Evolutionary conservation across 2,113 vertebrate genomes (phyloP).

Genomic region (Charina bottae): DNA sequence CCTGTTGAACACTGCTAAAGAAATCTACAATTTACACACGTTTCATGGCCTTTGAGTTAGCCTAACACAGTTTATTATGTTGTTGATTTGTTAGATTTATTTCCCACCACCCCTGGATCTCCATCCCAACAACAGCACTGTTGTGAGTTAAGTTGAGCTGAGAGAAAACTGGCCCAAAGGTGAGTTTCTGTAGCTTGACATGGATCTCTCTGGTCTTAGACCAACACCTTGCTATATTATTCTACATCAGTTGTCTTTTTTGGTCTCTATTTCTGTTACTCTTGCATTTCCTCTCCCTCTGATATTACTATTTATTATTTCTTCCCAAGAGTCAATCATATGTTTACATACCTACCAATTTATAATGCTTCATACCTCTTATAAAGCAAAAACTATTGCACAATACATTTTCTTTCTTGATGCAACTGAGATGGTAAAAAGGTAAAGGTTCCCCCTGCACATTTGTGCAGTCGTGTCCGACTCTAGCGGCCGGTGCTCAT

Average conservation of each 20-base stretch:
- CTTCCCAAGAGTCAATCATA: neutral
- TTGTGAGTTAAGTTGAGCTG: neutral
- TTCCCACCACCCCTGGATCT: neutral
- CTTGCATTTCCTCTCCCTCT: neutral
- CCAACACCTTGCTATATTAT: neutral
- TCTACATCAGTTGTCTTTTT: neutral
- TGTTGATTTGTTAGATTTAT: neutral
- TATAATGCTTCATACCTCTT: neutral
- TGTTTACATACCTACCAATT: neutral
- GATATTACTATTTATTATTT: neutral
- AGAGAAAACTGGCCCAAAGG: neutral
- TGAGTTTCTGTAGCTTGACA: neutral
- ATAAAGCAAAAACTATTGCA: neutral
- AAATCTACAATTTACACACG: neutral
- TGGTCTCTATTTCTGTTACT: neutral
- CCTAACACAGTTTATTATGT: neutral
- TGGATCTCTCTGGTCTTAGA: neutral
- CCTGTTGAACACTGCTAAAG: neutral
- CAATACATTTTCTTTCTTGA: neutral
- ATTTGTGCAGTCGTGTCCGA: no score
- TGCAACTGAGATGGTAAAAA: neutral
- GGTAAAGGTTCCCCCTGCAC: no score
- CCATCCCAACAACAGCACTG: neutral
- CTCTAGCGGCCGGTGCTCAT: no score
- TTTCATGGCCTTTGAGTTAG: neutral